Base-by-base conservation (phyloP, 2,888 invertebrate species). In the Troides aeacus region DNA sequence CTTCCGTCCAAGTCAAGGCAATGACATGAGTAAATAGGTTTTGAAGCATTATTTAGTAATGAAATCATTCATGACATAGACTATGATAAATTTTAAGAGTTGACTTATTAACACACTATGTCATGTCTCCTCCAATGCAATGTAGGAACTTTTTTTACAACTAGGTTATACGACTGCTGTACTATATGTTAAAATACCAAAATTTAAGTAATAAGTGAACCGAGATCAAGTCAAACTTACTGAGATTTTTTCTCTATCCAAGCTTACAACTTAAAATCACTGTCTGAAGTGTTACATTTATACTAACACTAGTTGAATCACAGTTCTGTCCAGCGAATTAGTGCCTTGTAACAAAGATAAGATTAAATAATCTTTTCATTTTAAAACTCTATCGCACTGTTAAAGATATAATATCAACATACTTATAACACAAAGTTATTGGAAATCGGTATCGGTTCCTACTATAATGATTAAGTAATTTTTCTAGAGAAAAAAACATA, bases 301-400 rank as follows among this genome's bases (percentile, higher is more conserved):
- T 64, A 68, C 63, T 60, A 24, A 59, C 21, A 63, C 59, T 30
- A 42, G 15, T 23, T 69, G 46, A 58, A 1, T 66, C 50, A 62
- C 24, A 17, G 21, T 5, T 50, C n/a, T 15, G 57, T 21, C 30
- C 30, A 64, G 17, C 58, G 63, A 62, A 50, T 59, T 46, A 36
- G 36, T 23, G 30, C 12, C 17, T 36, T 39, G 36, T 46, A 21
- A 53, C 6, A 23, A 61, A 39, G 69, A 69, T 69, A 66, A 69
- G 69, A 69, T 69, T 59, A 62, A 39, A 59, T 53, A 62, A 66
- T 65, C 65, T 50, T 46, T 69, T 69, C 65, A 46, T 66, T 58
- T 36, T 62, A 62, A 65, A 69, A 21, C 24, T 57, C 46, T 69
- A 62, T 69, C 69, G 42, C 36, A 59, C 21, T 39, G 23, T 30